Conservation (phyloP, 1,140 invertebrate genomes). For the Pseudachorutes palmiensis region DNA sequence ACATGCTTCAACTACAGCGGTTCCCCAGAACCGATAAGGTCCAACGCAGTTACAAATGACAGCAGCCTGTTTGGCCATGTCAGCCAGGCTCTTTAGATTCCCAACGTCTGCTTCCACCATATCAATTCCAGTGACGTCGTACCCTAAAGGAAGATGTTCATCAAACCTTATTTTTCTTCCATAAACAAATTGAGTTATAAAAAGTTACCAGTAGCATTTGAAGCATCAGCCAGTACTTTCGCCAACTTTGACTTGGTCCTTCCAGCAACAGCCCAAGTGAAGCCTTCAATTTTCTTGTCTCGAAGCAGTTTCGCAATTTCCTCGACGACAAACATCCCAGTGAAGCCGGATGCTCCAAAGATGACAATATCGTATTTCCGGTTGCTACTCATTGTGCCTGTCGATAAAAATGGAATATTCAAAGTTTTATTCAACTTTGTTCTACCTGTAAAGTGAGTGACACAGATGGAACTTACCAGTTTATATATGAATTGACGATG, state of each 20-base stretch:
- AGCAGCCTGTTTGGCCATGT: slow-evolving; percentile 64
- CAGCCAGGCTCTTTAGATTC: slow-evolving; percentile 57
- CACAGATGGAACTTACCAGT: no score
- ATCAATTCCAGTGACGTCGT: slow-evolving; percentile 53
- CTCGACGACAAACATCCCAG: not conserved
- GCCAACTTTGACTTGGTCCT: not conserved
- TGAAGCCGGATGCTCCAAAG: not conserved
- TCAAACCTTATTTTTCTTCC: not conserved
- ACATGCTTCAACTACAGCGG: slow-evolving; percentile 77
- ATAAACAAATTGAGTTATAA: not conserved
- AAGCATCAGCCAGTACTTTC: not conserved
- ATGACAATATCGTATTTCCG: not conserved
- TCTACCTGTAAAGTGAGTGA: no score
- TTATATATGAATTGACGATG: no score
- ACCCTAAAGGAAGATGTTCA: slow-evolving; percentile 43
- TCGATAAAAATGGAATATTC: no score
- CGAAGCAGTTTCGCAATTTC: not conserved
- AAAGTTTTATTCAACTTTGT: no score
- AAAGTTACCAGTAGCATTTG: not conserved
- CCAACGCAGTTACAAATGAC: slow-evolving; percentile 80
- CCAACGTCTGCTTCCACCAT: slow-evolving; percentile 70
- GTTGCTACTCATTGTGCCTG: not conserved
- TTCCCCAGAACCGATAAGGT: slow-evolving; percentile 80
- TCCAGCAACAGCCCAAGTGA: slow-evolving; percentile 7
- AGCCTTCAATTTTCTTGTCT: not conserved